Conservation (phyloP, 2,113 vertebrate species). For the Hiodon tergisus region DNA sequence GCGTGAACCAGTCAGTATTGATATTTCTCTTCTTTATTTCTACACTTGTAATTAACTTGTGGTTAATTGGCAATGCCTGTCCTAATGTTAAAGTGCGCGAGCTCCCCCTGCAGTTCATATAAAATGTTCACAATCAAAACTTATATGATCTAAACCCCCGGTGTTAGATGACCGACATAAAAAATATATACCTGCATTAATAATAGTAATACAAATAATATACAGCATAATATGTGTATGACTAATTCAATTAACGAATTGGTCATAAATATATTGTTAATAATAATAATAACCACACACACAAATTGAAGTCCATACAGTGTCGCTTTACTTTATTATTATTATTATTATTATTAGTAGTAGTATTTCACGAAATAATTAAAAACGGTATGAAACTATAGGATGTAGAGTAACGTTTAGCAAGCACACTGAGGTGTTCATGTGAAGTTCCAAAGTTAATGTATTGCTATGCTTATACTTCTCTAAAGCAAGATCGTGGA, state of each 20-base stretch:
- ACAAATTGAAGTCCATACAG: too few relatives aligned
- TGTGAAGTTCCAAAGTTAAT: neutral
- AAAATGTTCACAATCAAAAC: slow-evolving; percentile 42
- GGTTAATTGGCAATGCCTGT: slow-evolving; percentile 53
- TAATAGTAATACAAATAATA: too few relatives aligned
- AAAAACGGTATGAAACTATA: neutral
- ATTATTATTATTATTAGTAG: too few relatives aligned
- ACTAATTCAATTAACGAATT: too few relatives aligned
- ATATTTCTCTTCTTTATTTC: slow-evolving; percentile 41
- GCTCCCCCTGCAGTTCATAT: slow-evolving; percentile 65
- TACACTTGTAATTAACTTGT: slow-evolving; percentile 56
- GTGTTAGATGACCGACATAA: too few relatives aligned
- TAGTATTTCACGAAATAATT: neutral
- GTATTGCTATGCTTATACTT: slow-evolving; percentile 1
- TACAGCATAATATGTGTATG: too few relatives aligned
- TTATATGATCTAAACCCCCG: too few relatives aligned
- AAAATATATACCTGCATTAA: too few relatives aligned
- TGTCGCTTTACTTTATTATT: too few relatives aligned
- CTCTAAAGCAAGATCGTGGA: neutral
- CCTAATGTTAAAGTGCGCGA: slow-evolving; percentile 61
- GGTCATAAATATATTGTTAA: too few relatives aligned
- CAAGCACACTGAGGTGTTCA: neutral
- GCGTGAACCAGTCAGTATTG: slow-evolving; percentile 20
- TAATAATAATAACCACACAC: too few relatives aligned
- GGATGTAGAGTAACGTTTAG: neutral